Evolutionary conservation across 2,797 vertebrate genomes (phyloP), one percentile per base, ranked within the genome.

Genomic region (Babyrousa celebensis): DNA sequence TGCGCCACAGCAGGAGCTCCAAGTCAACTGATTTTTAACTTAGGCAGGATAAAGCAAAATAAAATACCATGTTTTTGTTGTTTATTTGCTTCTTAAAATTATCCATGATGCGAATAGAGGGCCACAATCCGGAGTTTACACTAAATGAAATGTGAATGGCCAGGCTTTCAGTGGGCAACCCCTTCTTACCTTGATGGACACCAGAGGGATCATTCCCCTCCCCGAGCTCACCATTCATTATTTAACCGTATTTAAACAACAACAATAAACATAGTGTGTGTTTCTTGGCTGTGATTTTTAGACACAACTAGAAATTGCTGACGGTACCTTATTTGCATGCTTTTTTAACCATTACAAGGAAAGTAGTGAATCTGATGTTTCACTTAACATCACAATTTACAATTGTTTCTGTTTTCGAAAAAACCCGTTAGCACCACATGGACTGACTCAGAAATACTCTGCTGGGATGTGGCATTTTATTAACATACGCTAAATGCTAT

Each of bases 371-470:
- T 95, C 56, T 91, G 90, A 80, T 62, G 36, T 83, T 96, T 91
- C 54, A 79, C 83, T 95, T 89, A 78, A 74, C 79, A 88, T 90
- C 43, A 71, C 86, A 91, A 79, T 82, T 93, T 97, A 91, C 25
- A 94, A 62, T 89, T 75, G 32, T 52, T 91, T 87, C 68, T 68
- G 60, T 91, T 94, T 96, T 86, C 71, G 89, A 72, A 92, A 84
- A 88, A 77, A 92, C 27, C 2, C 67, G n/a, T 43, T 54, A 87
- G 83, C n/a, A 87, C 88, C 96, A 88, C 87, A 93, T 85, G 85
- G 79, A 65, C 63, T 80, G 84, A 89, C 62, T 80, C 80, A 58
- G 68, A 89, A 63, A 67, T 74, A 63, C 3, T 83, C 85, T 91
- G 43, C 78, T 82, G 67, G 36, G 83, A 94, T 21, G 36, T 0